These are phyloP conservation scores for Diglossa cyanea DNA, from an alignment of 2,797 vertebrate species.

Conservation along the genomic window DNA sequence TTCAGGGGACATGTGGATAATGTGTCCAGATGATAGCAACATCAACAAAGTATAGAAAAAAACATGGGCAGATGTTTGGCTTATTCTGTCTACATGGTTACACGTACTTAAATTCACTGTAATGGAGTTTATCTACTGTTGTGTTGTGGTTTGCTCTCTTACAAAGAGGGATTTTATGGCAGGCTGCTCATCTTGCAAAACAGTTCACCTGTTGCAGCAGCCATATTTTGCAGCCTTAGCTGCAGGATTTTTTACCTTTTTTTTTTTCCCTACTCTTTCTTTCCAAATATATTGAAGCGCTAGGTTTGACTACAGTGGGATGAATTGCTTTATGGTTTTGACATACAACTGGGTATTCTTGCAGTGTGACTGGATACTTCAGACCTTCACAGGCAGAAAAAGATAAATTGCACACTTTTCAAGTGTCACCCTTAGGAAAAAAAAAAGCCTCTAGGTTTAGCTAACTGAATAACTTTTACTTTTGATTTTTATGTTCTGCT, in stretches of 20 bases:
- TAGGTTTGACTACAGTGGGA: constrained; percentile 28
- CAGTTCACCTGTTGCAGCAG: constrained; percentile 34
- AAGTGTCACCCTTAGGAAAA: background rate
- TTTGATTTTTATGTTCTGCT: background rate
- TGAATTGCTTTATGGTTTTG: constrained; percentile 31
- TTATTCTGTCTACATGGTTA: constrained; percentile 66
- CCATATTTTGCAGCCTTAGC: background rate
- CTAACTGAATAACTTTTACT: background rate
- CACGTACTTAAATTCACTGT: constrained; percentile 60
- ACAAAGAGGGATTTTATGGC: constrained; percentile 54
- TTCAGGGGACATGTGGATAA: constrained; percentile 64
- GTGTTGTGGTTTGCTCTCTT: constrained; percentile 48
- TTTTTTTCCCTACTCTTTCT: background rate
- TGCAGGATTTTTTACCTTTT: background rate
- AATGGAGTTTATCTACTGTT: constrained; percentile 60
- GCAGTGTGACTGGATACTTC: background rate
- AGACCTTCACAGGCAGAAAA: background rate
- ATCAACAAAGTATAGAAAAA: constrained; percentile 62
- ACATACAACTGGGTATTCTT: constrained; percentile 13
- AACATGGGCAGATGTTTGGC: constrained; percentile 70
- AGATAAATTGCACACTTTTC: background rate
- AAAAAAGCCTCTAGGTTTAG: background rate
- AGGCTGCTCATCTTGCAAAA: constrained; percentile 56
- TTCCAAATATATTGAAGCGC: background rate
- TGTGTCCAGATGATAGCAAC: constrained; percentile 57